Base-by-base conservation (phyloP, 53 echinoderm and acorn worm species). In the Paelopatides confundens region DNA sequence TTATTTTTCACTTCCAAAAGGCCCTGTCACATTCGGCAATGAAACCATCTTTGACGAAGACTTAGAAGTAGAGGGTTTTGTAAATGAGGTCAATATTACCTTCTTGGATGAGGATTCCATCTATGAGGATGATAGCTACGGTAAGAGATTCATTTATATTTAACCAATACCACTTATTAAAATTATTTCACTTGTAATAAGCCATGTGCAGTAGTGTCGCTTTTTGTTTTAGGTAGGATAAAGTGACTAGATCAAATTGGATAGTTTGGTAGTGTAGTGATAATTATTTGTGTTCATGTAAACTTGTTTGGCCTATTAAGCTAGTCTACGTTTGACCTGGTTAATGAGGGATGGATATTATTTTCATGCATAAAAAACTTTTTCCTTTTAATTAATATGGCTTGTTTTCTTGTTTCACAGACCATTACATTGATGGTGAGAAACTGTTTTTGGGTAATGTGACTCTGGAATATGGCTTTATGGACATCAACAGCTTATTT, bases 21-120 rank as follows among this genome's bases (percentile, higher is more conserved):
- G 64, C 35, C 5, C 17, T 40, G 63, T 83, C 14, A 83, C 84
- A 26, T 83, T 83, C 64, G 37, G 28, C 15, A 35, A 83, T 7
- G 30, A 63, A 13, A 35, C 36, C n/a, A 9, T 23, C 63, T 83
- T 83, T 65, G 84, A 34, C 10, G 38, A 18, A 17, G 63, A 63
- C 35, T 11, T 83, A 10, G 65, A 64, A 35, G 37, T 64, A 14
- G 47, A 28, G 15, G 65, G 65, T n/a, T 65, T 83, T 0, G 46
- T 83, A 13, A 63, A 83, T 43, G 84, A 65, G n/a, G 84, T 83
- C 37, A 83, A 83, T 39, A 23, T 83, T 13, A 83, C 84, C 21
- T 83, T 83, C 35, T 15, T 83, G 18, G 64, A 63, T 7, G 64
- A 64, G 12, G 84, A 83, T 83, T 64, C 65, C 8, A 65, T 83